Base-by-base conservation (phyloP, 2,797 vertebrate species). In the Cyprinella venusta region DNA sequence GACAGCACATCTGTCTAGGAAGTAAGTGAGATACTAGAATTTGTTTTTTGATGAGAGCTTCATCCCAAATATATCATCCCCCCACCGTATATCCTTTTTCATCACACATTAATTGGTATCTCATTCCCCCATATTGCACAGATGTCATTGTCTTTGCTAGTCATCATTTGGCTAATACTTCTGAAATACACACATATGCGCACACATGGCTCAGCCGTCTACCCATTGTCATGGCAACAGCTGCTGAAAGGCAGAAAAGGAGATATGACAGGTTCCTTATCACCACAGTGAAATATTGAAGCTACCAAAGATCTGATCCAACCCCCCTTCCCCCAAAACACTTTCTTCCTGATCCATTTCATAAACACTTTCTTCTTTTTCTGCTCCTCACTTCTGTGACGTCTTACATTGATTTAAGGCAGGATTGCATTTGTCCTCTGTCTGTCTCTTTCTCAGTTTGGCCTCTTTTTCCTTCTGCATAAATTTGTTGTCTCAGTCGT, bases 181-280 rank as follows among this genome's bases (percentile, higher is more conserved):
- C 68, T 67, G 80, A 85, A 84, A 77, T 40, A 70, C 81, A 75
- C 16, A 79, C 54, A 79, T 76, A 79, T 26, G 12, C 45, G 19
- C 12, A 70, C 61, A 70, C 79, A 74, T 33, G 26, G 54, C 69
- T 82, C 87, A 82, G 84, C 87, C 76, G 38, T 88, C 87, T 85
- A 70, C 85, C 38, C 77, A 85, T 89, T 87, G 87, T 88, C 88
- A 92, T 91, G 88, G 89, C 84, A 92, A 93, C 90, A 87, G 86
- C 71, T 82, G 67, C 76, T 81, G 81, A 81, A 72, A 86, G 82
- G 84, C 82, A 80, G 76, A 77, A 81, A 77, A 82, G 80, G 77
- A 88, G 84, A 67, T 83, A 88, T 84, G 81, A 86, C 63, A 79
- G 86, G 76, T 89, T 88, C 68, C 88, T 91, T 89, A 91, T 92